These are phyloP conservation scores for Triplophysa rosa DNA, from an alignment of 2,113 vertebrate genomes.

Conservation along the genomic window DNA sequence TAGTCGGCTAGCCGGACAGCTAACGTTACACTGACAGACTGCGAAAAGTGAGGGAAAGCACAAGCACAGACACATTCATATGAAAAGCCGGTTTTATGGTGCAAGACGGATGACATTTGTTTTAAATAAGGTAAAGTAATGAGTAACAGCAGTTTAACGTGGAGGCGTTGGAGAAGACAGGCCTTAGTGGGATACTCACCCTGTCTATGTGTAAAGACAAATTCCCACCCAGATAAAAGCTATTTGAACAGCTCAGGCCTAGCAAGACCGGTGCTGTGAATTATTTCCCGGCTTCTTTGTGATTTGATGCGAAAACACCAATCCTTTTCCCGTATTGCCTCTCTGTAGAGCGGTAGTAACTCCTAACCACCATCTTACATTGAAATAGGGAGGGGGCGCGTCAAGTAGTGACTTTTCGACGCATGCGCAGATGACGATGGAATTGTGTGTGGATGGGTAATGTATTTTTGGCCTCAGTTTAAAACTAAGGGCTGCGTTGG, in stretches of 20 bases:
- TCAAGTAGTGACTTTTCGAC: conserved; percentile 42
- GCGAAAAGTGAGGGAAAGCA: background rate
- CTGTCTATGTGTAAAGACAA: conserved; percentile 59
- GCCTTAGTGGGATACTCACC: conserved; percentile 64
- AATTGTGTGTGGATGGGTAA: conserved; percentile 34
- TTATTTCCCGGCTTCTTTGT: conserved; percentile 46
- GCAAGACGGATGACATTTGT: background rate
- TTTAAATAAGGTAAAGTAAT: background rate
- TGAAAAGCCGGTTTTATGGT: background rate
- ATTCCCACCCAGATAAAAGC: conserved; percentile 56
- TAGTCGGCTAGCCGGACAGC: conserved; percentile 28
- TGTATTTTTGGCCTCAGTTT: background rate
- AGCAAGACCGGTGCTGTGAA: conserved; percentile 44
- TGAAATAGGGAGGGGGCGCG: conserved; percentile 47
- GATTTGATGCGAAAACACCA: conserved; percentile 55
- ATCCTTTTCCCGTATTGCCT: conserved; percentile 51
- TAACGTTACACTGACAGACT: background rate
- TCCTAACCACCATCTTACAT: conserved; percentile 68
- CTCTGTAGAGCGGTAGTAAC: conserved; percentile 55
- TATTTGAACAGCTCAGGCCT: conserved; percentile 53
- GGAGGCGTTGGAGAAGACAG: conserved; percentile 9
- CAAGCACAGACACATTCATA: background rate
- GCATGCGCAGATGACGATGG: conserved; percentile 49
- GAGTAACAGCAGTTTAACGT: background rate
- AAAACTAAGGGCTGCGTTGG: background rate